A percentile compares a stretch with the other conserved stretches of the same genome.
These are phyloP conservation scores for Pammene aurita DNA, from an alignment of 2,888 invertebrate species.

Conservation along the genomic window DNA sequence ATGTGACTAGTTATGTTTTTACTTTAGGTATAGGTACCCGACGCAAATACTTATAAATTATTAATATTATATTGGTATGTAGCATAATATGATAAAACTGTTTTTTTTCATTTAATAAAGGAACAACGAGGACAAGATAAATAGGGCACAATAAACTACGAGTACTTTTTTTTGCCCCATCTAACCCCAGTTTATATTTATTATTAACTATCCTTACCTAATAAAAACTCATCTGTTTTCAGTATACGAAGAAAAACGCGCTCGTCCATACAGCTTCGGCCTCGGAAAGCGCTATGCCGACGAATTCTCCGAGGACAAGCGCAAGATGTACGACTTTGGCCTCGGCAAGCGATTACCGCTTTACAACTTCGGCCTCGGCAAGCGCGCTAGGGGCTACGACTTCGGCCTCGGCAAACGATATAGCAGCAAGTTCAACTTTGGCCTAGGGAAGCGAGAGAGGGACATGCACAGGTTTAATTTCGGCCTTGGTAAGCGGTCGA, in stretches of 20 bases:
- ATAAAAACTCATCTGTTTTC: conserved; percentile 41
- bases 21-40: no score
- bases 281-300: conserved; percentile 85
- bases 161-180: no score
- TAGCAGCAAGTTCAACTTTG: conserved; percentile 80
- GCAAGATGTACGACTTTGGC: conserved; percentile 74
- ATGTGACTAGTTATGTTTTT: no score
- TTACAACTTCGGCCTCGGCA: conserved; percentile 59
- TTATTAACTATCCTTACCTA: not conserved
- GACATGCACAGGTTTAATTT: conserved; percentile 81
- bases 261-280: conserved; percentile 87
- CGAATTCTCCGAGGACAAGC: conserved; percentile 66
- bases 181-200: no score
- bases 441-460: conserved; percentile 82
- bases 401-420: conserved; percentile 84
- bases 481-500: conserved; percentile 82
- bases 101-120: no score
- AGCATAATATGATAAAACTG: no score
- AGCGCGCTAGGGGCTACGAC: conserved; percentile 52
- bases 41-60: no score
- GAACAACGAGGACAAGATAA: no score
- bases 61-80: no score
- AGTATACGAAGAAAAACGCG: conserved; percentile 81
- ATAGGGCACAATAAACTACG: no score
- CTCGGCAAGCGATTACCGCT: conserved; percentile 73